Conservation (phyloP, 2,113 vertebrate genomes). For the Indri indri region DNA sequence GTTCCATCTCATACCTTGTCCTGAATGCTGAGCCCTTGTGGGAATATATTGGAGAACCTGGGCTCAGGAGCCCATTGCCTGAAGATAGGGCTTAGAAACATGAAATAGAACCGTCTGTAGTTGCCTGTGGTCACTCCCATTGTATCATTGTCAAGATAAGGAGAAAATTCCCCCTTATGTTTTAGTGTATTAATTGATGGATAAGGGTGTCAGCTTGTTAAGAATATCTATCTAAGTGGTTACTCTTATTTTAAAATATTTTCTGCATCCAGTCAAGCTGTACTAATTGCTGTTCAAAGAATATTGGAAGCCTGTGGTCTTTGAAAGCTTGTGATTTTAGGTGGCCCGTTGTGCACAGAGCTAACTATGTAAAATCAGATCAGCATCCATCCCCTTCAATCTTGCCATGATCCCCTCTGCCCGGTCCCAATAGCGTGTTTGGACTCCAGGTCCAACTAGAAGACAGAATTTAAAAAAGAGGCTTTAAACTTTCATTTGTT, state of each 20-base stretch:
- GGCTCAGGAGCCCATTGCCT: not conserved
- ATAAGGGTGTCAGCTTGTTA: not conserved
- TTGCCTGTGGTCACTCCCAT: not conserved
- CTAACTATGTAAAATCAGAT: not conserved
- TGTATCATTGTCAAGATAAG: not conserved
- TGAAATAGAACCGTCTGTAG: not conserved
- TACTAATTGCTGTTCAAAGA: not conserved
- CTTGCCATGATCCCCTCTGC: not conserved
- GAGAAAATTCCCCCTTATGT: not conserved
- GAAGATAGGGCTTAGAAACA: not conserved
- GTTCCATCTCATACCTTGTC: not conserved
- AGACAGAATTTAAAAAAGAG: constrained; percentile 3
- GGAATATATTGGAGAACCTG: not conserved
- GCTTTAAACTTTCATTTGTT: not conserved
- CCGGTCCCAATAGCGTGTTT: not conserved
- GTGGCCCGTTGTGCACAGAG: not conserved
- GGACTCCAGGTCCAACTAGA: not conserved
- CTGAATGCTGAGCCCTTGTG: not conserved
- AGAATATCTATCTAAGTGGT: not conserved
- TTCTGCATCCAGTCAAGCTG: not conserved
- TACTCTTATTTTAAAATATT: not conserved
- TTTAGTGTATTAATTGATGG: not conserved
- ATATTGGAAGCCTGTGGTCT: not conserved
- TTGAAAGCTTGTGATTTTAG: constrained; percentile 1
- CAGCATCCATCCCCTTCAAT: not conserved